Evolutionary conservation across 1,140 invertebrate genomes (phyloP).

Genomic region (Hydropsyche tenuis): DNA sequence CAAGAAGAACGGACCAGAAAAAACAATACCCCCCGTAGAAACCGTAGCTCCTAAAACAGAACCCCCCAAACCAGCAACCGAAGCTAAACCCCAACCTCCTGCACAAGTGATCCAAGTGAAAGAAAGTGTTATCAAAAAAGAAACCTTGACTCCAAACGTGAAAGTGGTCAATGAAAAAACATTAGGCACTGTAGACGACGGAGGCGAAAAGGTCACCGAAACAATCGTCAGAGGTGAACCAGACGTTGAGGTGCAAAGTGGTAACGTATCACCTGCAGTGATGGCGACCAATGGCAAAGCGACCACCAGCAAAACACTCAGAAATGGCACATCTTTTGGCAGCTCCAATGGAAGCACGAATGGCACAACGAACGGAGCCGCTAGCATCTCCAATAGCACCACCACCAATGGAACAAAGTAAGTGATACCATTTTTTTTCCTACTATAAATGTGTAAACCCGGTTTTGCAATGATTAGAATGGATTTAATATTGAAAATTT

Average conservation of each 20-base stretch:
- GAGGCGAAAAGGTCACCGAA: constrained; percentile 56
- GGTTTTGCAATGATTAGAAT: too few species aligned
- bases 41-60: constrained; percentile 36
- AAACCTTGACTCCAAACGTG: constrained; percentile 57
- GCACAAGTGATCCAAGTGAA: constrained; percentile 36
- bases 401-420: constrained; percentile 31
- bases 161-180: constrained; percentile 59
- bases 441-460: too few species aligned
- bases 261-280: constrained; percentile 56
- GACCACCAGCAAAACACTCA: constrained; percentile 12
- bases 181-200: constrained; percentile 50
- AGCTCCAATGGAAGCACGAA: constrained; percentile 28
- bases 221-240: constrained; percentile 58
- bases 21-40: constrained; percentile 44
- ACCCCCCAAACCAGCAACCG: constrained; percentile 22
- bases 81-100: not conserved
- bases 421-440: constrained; percentile 8
- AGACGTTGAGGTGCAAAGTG: constrained; percentile 61
- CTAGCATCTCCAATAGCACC: not conserved
- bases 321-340: constrained; percentile 24
- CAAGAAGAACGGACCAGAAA: constrained; percentile 41
- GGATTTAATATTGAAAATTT: too few species aligned
- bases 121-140: constrained; percentile 45
- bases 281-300: constrained; percentile 25
- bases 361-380: constrained; percentile 23